Base-by-base conservation (phyloP, 2,888 invertebrate genomes). In the Disparrhopalites patrizii region DNA sequence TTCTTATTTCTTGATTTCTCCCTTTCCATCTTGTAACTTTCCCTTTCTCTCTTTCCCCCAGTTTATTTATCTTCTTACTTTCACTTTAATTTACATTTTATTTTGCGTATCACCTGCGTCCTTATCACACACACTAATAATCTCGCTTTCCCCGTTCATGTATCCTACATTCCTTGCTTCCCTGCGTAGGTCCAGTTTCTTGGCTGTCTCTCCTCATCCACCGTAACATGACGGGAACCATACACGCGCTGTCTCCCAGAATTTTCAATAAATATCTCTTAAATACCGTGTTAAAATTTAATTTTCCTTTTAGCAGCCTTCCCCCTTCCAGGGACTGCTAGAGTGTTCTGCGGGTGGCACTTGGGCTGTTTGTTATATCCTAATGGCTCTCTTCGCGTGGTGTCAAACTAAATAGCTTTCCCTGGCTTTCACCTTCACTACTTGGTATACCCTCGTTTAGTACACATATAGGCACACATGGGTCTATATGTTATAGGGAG, bases 201-300 rank as follows among this genome's bases (percentile, higher is more conserved):
- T 5, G 40, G 20, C n/a, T 40, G 40, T 36, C 40, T 40, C 40
- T 40, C 20, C n/a, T 40, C n/a, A 40, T 4, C 51, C 4, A 25
- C 20, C 51, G 27, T 51, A 5, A 3, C 51, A 51, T 20, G 15
- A 20, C 23, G 15, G 23, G 3, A 4, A 4, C 27, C 7, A 15
- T 18, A 27, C 4, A 31, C 20, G 31, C 31, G 13, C 51, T 28
- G 30, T 28, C 31, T 60, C 47, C n/a, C 18, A 31, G 27, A 55
- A 55, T 55, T 55, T 55, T 30, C 55, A 55, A 62, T 62, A 62
- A 62, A 62, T 62, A 50, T 51, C 62, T 51, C 62, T 62, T 62
- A 51, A 62, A 51, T 62, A 15, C 33, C 23, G 27, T 38, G 28
- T 23, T 33, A 50, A 62, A 62, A 62, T 62, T 51, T 51, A 51